Percentiles rank a stretch among this genome's conserved stretches.
Evolutionary conservation across 2,797 vertebrate genomes (phyloP).

Genomic region (Odontamblyopus rebecca): DNA sequence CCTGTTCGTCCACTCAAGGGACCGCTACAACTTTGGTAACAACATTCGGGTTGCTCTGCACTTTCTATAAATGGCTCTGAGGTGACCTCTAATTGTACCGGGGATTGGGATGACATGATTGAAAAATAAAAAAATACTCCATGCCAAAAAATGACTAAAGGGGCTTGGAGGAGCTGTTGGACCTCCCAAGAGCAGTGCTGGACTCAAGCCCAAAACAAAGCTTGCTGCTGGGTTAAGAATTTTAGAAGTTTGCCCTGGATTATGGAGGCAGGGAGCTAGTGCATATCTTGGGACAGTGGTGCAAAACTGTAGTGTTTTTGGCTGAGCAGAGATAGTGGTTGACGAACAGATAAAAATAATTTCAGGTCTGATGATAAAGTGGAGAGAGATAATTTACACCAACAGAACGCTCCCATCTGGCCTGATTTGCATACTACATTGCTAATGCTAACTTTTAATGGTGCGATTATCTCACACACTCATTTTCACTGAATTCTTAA

Average conservation of each 20-base stretch:
- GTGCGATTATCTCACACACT: constrained; percentile 69
- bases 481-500: constrained; percentile 73
- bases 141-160: constrained; percentile 49
- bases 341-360: constrained; percentile 3
- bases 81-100: constrained; percentile 64
- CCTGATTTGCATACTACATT: constrained; percentile 69
- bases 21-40: constrained; percentile 58
- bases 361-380: constrained; percentile 42
- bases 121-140: constrained; percentile 62
- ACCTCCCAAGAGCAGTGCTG: constrained; percentile 72
- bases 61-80: constrained; percentile 60
- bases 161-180: constrained; percentile 61
- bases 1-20: constrained; percentile 42
- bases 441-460: constrained; percentile 76
- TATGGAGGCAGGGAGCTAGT: constrained; percentile 50
- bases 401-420: constrained; percentile 71
- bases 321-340: constrained; percentile 32
- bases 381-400: constrained; percentile 58
- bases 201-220: constrained; percentile 66
- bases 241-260: constrained; percentile 61
- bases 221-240: constrained; percentile 58
- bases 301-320: constrained; percentile 62
- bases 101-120: constrained; percentile 61
- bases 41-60: constrained; percentile 55
- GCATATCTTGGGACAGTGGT: constrained; percentile 58